These are phyloP conservation scores for Poecilia velifera DNA, from an alignment of 2,797 vertebrate species.

Conservation along the genomic window DNA sequence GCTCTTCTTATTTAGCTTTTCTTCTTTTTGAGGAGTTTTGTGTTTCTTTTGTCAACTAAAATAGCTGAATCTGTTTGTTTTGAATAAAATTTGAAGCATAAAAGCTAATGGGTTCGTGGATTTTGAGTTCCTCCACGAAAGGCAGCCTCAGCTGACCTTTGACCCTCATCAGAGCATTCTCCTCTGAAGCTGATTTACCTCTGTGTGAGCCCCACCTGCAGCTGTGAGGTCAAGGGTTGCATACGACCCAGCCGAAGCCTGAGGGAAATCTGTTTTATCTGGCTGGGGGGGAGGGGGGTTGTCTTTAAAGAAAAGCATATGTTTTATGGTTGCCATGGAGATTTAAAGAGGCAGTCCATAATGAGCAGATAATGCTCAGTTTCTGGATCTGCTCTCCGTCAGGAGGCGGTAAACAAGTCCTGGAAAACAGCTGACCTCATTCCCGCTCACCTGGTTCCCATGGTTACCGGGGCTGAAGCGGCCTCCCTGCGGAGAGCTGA, in stretches of 20 bases:
- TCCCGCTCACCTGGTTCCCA: constrained; percentile 47
- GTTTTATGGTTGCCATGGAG: not conserved
- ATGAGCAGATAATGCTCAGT: not conserved
- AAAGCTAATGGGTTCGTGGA: not conserved
- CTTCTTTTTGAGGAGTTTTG: not conserved
- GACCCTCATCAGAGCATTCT: not conserved
- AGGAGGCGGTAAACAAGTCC: constrained; percentile 45
- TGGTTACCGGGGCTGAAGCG: constrained; percentile 32
- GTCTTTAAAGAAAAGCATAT: not conserved
- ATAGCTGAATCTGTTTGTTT: not conserved
- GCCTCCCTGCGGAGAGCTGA: constrained; percentile 25
- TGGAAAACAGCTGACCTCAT: constrained; percentile 44
- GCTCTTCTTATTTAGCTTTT: not conserved
- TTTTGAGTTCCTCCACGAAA: not conserved
- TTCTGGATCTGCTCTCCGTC: not conserved
- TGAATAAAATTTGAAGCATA: not conserved
- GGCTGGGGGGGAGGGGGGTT: too few relatives aligned
- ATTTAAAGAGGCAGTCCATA: constrained; percentile 1
- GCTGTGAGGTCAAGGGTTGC: constrained; percentile 21
- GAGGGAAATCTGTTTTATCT: not conserved
- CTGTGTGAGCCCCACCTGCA: constrained; percentile 26
- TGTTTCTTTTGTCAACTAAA: not conserved
- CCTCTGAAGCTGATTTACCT: constrained; percentile 53
- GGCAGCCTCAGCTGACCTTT: not conserved
- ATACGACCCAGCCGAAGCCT: not conserved